Evolutionary conservation across 2,797 vertebrate genomes (phyloP).

Genomic region (Oreochromis mossambicus): DNA sequence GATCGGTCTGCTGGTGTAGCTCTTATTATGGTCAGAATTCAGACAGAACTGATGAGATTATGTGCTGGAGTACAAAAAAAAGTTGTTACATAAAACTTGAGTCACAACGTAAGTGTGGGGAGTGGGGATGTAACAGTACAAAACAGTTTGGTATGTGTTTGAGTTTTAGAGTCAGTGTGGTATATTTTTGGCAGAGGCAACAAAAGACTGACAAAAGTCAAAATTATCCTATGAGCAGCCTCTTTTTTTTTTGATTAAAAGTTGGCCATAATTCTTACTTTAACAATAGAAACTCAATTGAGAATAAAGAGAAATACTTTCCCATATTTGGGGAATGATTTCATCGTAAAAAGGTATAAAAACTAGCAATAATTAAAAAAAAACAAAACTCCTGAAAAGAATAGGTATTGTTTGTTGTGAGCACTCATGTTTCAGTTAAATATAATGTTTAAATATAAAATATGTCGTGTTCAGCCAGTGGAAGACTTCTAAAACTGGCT

Average conservation of each 20-base stretch:
- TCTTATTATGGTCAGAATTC: background rate
- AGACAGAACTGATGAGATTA: background rate
- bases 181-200: background rate
- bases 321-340: background rate
- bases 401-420: background rate
- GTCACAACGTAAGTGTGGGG: background rate
- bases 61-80: background rate
- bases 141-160: no score
- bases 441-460: background rate
- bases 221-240: background rate
- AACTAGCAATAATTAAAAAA: background rate
- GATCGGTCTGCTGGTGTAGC: background rate
- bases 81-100: fast-evolving
- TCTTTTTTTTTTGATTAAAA: fast-evolving
- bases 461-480: background rate
- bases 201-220: background rate
- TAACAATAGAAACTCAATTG: background rate
- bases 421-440: background rate
- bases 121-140: background rate
- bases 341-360: background rate
- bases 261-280: background rate
- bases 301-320: background rate
- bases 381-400: background rate
- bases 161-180: background rate
- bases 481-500: background rate